Base-by-base conservation (phyloP, 2,888 invertebrate species). In the Trissolcus brochymenae region DNA sequence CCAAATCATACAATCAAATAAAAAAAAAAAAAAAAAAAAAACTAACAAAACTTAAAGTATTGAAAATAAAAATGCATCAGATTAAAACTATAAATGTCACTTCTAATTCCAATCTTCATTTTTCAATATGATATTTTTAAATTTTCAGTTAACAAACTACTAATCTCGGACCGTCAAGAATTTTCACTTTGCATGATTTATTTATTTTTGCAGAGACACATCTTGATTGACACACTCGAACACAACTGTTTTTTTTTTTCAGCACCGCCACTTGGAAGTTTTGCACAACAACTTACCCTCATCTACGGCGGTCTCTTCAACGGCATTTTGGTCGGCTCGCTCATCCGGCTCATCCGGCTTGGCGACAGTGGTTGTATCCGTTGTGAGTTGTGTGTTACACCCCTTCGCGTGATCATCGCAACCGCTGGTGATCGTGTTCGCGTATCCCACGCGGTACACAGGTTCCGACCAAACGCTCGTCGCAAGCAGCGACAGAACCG, bases 401-500 rank as follows among this genome's bases (percentile, higher is more conserved):
- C 67, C 67, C 29, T 66, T 74, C 41, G 50, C 61, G 43, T 65
- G 55, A 21, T 57, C 56, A 35, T 78, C 53, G 78, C 78, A 78
- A 13, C 65, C 64, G 40, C 19, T 75, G 41, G 64, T n/a, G n/a
- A 75, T 67, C 29, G 78, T 64, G 64, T 72, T 78, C 19, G 60
- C 57, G 40, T 72, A 79, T 1, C 56, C 68, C 16, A 65, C 68
- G 53, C 76, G 79, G 51, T 78, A 54, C 13, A 79, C 60, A 0
- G 73, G 80, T 11, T 81, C 78, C 56, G 64, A 25, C 59, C 75
- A 76, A 14, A 76, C 73, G 64, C 79, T 41, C 9, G 81, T 55
- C 70, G 70, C 81, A 76, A 79, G 72, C 53, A 81, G 66, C 55
- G 73, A 57, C 13, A 84, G 61, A 61, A 80, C 46, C 40, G 54